Evolutionary conservation across 2,888 invertebrate species (phyloP), one percentile per base, ranked within the genome.

Genomic region (Tolmerus cingulatus): DNA sequence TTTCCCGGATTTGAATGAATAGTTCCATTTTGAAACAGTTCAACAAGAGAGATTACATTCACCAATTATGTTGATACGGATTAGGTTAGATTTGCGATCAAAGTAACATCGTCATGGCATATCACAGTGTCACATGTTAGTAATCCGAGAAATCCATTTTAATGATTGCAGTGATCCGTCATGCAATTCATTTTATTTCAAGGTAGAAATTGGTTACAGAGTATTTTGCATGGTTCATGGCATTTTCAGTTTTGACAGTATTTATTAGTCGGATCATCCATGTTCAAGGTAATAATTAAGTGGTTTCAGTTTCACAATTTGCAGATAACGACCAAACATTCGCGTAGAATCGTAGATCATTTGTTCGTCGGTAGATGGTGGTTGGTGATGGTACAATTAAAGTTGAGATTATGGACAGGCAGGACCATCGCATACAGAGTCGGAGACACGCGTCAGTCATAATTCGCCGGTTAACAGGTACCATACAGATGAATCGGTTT

Each of bases 401-500:
- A 77, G 77, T 86, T 77, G 76, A 86, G 76, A 30, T 86, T 86
- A 86, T 86, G 86, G 86, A 77, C 76, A 77, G 74, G 85, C 85
- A 85, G 85, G 85, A 85, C 46, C 85, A 85, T 85, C 85, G 74
- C 85, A 85, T 74, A 85, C 85, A 85, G 85, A 85, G 74, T 85
- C 74, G 86, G 46, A 77, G 77, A 37, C 77, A 77, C 86, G 86
- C 86, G 86, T 76, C 86, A 86, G 77, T 86, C 77, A 55, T 51
- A 77, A 43, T 85, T 85, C 74, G 74, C 46, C 74, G 74, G 74
- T 85, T 74, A 43, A 85, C 85, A 85, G 85, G 85, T 85, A 85
- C 85, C 85, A 85, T 74, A 85, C 74, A 87, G 79, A 87, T 81
- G 81, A 81, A 74, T 87, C 87, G 85, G 86, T 87, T 66, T 66